Percentiles rank a stretch among this genome's conserved stretches.
These are phyloP conservation scores for Agrypnia vestita DNA, from an alignment of 1,140 invertebrate species.

Conservation along the genomic window DNA sequence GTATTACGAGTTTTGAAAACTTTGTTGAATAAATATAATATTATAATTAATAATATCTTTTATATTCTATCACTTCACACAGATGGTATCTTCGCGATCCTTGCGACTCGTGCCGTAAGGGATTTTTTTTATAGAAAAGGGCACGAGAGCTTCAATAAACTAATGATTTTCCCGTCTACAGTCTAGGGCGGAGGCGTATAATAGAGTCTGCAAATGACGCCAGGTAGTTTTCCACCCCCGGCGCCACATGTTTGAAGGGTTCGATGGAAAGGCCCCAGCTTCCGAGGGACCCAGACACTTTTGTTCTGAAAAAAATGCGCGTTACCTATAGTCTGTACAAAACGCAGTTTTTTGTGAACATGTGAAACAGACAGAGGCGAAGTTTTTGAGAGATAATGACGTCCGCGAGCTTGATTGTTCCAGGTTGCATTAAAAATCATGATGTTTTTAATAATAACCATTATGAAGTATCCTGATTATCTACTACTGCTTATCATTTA, in stretches of 20 bases:
- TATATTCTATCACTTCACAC: too few relatives aligned
- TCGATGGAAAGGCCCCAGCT: slow-evolving; percentile 29
- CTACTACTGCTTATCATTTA: too few relatives aligned
- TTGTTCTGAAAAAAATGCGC: slow-evolving; percentile 44
- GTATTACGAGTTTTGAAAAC: too few relatives aligned
- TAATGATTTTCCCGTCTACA: slow-evolving; percentile 23
- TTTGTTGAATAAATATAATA: too few relatives aligned
- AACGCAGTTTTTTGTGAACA: slow-evolving; percentile 19
- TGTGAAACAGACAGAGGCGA: slow-evolving; percentile 11
- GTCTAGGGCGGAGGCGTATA: slow-evolving; percentile 3
- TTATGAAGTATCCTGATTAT: neutral
- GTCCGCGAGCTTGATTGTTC: neutral
- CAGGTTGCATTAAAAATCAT: neutral
- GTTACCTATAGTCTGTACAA: slow-evolving; percentile 24
- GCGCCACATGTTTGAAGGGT: slow-evolving; percentile 37
- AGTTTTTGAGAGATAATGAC: slow-evolving; percentile 19
- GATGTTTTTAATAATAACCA: neutral
- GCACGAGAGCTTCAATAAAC: slow-evolving; percentile 20
- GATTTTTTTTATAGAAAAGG: neutral
- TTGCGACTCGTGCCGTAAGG: too few relatives aligned
- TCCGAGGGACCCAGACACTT: slow-evolving; percentile 48
- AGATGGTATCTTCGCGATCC: too few relatives aligned
- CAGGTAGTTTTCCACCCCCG: slow-evolving; percentile 1
- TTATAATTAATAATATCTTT: too few relatives aligned
- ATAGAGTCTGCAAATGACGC: slow-evolving; percentile 22